Percentiles rank a stretch among this genome's conserved stretches.
These are phyloP conservation scores for Piprites chloris DNA, from an alignment of 2,113 vertebrate genomes.

Conservation along the genomic window DNA sequence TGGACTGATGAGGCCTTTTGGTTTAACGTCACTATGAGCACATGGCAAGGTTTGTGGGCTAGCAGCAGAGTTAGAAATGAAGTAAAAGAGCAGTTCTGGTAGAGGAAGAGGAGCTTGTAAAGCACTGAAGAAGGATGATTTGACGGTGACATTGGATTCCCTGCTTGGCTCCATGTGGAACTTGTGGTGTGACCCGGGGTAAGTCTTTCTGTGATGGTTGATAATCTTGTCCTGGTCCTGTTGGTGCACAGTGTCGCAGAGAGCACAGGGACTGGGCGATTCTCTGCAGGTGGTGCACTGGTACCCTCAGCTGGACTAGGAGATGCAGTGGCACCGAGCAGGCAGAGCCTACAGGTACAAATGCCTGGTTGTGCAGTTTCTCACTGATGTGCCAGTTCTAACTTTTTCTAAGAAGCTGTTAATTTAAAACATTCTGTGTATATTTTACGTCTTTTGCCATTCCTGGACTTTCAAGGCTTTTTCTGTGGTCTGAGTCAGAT, in stretches of 20 bases:
- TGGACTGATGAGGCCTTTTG: not conserved
- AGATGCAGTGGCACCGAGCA: not conserved
- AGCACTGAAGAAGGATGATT: not conserved
- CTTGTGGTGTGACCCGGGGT: accelerated
- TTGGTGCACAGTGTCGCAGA: accelerated
- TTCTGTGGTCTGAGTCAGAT: not conserved
- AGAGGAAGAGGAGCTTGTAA: not conserved
- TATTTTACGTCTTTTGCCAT: not conserved
- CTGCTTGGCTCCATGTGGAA: not conserved
- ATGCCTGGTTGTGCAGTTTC: not conserved
- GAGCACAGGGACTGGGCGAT: accelerated
- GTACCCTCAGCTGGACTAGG: not conserved
- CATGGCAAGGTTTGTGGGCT: not conserved
- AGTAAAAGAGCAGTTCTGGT: not conserved
- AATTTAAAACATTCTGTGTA: not conserved
- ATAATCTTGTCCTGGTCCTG: not conserved
- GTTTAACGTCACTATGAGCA: not conserved
- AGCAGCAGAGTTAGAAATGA: not conserved
- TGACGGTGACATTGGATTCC: accelerated
- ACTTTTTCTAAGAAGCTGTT: not conserved
- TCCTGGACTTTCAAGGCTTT: not conserved
- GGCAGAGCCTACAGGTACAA: not conserved
- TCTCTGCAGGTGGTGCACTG: not conserved
- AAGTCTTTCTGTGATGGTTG: not conserved
- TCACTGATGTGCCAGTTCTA: accelerated